These are phyloP conservation scores for Brachyhypopomus occidentalis DNA, from an alignment of 2,113 vertebrate genomes.

Conservation along the genomic window DNA sequence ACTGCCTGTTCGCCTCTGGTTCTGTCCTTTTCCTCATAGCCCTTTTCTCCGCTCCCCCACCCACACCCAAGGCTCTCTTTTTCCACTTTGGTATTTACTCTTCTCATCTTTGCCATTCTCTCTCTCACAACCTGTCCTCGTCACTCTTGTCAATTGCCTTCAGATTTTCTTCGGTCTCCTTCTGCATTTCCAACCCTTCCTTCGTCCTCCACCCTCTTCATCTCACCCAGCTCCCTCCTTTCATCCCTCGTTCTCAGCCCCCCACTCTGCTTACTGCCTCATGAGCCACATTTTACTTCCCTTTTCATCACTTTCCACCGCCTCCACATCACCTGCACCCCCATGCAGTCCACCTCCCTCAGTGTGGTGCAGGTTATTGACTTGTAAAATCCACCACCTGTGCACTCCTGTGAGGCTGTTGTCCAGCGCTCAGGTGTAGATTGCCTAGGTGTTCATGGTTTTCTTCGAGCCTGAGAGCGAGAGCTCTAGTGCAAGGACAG, in stretches of 20 bases:
- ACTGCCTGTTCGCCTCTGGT: too few species aligned
- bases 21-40: not conserved
- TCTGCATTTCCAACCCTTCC: not conserved
- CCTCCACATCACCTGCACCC: not conserved
- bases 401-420: constrained; percentile 54
- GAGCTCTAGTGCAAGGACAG: constrained; percentile 25
- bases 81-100: not conserved
- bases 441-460: constrained; percentile 33
- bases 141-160: not conserved
- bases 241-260: not conserved
- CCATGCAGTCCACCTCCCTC: not conserved
- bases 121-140: not conserved
- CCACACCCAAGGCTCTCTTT: constrained; percentile 1
- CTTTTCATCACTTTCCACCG: not conserved
- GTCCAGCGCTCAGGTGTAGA: constrained; percentile 42
- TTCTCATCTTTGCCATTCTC: not conserved
- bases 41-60: not conserved
- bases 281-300: not conserved
- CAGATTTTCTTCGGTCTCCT: not conserved
- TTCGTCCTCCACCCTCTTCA: not conserved
- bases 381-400: constrained; percentile 59
- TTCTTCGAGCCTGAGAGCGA: constrained; percentile 17
- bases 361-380: constrained; percentile 46
- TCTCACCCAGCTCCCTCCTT: not conserved
- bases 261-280: not conserved